Evolutionary conservation across 92 coral and sea anemone genomes (phyloP), one percentile per base, ranked within the genome.

Genomic region (Umimayanthus chanpuru): DNA sequence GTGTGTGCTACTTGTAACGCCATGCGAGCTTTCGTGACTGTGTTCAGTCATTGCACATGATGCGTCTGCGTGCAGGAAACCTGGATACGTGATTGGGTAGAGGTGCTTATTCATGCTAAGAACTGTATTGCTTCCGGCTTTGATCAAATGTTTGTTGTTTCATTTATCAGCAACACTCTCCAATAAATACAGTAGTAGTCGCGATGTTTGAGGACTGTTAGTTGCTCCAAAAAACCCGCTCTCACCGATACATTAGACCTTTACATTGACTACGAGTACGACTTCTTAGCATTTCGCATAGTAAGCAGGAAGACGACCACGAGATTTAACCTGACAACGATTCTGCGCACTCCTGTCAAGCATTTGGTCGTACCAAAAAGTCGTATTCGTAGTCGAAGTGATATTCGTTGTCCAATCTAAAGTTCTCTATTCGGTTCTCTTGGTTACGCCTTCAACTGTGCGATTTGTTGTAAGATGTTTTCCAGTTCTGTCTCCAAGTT

Each of bases 401-500:
- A 2, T 32, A 32, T 2, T 32, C 36, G 36, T 32, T 32, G 36
- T 32, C 36, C 36, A 32, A 32, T 32, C 36, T 32, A 2, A 32
- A 32, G 36, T 0, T 32, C 36, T 32, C 36, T 32, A 2, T 32
- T 32, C 1, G 29, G 16, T 36, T 36, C 38, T 50, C 40, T 18
- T 20, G 26, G 68, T 81, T 76, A 93, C 65, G 89, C 84, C 81
- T 92, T 94, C 9, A 92, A 40, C 23, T 65, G 80, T 11, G 89
- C 79, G 53, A 94, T 90, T 56, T 83, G 72, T 29, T 92, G 93
- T 6, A 64, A n/a, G 73, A 81, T 86, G 16, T 71, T 85, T 44
- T 92, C 88, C 4, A 94, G 89, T 36, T 80, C 93, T n/a, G 88
- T 79, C 80, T 94, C 93, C 77, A 94, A 30, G 40, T 85, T 85